phyloP scores from a whole-genome alignment of 2,797 vertebrate genomes.

The Salarias fasciatus region DNA sequence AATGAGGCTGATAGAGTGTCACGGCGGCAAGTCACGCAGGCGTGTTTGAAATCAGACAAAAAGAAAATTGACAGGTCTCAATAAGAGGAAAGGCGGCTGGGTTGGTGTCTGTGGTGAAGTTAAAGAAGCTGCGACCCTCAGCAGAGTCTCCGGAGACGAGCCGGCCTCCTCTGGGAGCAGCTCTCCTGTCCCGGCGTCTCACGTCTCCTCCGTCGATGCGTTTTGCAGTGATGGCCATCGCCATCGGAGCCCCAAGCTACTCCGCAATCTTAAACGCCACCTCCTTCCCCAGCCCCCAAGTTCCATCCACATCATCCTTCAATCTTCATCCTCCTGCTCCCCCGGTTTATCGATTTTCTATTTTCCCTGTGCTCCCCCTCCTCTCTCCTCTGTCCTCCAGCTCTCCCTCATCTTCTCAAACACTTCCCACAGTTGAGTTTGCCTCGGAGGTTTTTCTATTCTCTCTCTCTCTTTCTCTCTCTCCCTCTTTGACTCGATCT shows the following conservation, averaged over 20 bases:
- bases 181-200: slow-evolving; percentile 24
- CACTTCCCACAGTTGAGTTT: slow-evolving; percentile 51
- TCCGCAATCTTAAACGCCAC: slow-evolving; percentile 57
- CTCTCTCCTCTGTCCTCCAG: slow-evolving; percentile 33
- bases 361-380: slow-evolving; percentile 59
- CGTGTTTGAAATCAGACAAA: slow-evolving; percentile 18
- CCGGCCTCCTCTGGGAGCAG: no score
- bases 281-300: slow-evolving; percentile 51
- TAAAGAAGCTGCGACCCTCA: no score
- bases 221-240: slow-evolving; percentile 59
- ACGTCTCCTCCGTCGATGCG: slow-evolving; percentile 55
- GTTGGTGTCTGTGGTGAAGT: slow-evolving; percentile 3
- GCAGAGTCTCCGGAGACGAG: slow-evolving; percentile 46
- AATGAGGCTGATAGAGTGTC: slow-evolving; percentile 34
- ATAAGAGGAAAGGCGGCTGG: slow-evolving; percentile 17
- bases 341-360: slow-evolving; percentile 79
- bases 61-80: slow-evolving; percentile 39
- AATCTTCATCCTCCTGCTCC: slow-evolving; percentile 78
- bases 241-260: slow-evolving; percentile 50
- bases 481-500: slow-evolving; percentile 45
- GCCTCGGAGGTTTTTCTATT: slow-evolving; percentile 32
- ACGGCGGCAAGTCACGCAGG: slow-evolving; percentile 8
- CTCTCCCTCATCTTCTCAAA: slow-evolving; percentile 63
- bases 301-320: slow-evolving; percentile 76
- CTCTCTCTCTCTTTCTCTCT: slow-evolving; percentile 13